Conservation (phyloP, 2,797 vertebrate genomes). For the Lacerta agilis region DNA sequence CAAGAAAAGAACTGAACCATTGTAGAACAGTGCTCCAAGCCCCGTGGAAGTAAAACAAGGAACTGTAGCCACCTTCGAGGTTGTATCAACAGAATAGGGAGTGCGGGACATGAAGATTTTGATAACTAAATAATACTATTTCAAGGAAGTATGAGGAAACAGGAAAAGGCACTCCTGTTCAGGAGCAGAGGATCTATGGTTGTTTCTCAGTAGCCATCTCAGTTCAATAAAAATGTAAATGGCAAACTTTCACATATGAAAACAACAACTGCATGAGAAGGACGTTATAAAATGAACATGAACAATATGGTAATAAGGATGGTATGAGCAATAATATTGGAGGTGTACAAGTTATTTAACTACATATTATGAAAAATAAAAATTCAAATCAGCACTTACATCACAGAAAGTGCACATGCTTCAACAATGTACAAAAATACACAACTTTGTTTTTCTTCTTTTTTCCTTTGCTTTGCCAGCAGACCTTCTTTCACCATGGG, state of each 20-base stretch:
- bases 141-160: background rate
- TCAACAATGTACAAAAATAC: background rate
- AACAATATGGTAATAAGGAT: background rate
- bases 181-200: background rate
- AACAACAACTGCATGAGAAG: background rate
- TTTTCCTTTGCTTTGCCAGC: background rate
- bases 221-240: background rate
- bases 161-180: background rate
- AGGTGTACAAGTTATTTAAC: background rate
- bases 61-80: background rate
- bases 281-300: background rate
- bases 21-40: no score
- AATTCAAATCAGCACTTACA: background rate
- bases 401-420: background rate
- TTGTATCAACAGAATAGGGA: background rate
- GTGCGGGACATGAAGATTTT: background rate
- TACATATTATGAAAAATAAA: background rate
- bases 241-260: background rate
- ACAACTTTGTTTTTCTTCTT: background rate
- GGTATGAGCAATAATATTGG: background rate
- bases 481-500: background rate
- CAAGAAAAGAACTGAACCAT: no score
- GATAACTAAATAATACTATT: background rate
- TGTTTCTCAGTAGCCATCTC: background rate
- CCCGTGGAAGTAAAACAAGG: background rate